Evolutionary conservation across 2,113 vertebrate species (phyloP), one percentile per base, ranked within the genome.

Genomic region (Brienomyrus brachyistius): DNA sequence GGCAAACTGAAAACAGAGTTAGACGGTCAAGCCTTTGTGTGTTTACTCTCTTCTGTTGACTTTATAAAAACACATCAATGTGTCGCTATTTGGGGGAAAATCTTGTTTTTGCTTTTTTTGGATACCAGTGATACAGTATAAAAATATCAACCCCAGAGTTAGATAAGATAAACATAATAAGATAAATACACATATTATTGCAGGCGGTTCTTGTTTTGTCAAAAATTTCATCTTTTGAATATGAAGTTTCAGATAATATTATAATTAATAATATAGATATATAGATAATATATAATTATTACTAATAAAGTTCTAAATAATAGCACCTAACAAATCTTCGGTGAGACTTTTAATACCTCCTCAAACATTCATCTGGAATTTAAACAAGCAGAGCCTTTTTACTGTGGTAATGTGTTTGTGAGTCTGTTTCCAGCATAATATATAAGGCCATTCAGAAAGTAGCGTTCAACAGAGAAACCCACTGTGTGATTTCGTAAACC

Each of bases 1-100:
- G 97, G 93, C 98, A 99, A 88, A 99, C 98, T 99, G 96, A 91
- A 94, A 96, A 31, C 31, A 95, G 70, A 95, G 59, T 47, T 9
- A 40, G n/a, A 90, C 83, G 91, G 2, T 3, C 23, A n/a, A 17
- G 48, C 27, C 10, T 89, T 56, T 50, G 40, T 2, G 47, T 51
- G 13, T 40, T 54, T 86, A 40, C 50, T 66, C 0, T 86, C 2
- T 86, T 27, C 48, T 86, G 48, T 13, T n/a, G 56, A 88, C 21
- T 45, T 9, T 47, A 50, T 43, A 23, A 86, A 86, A 86, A 50
- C 47, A 31, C 50, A 54, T 31, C 10, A 86, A 4, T 50, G 10
- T 84, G 45, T 84, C 23, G 45, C 19, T 84, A 48, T 48, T 50
- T 84, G 1, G 31, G 31, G n/a, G 59, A 0, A 66, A n/a, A 27